Percentiles rank a stretch among this genome's conserved stretches.
These are phyloP conservation scores for Stegophylla sp. DNA, from an alignment of 2,888 invertebrate species.

Conservation along the genomic window DNA sequence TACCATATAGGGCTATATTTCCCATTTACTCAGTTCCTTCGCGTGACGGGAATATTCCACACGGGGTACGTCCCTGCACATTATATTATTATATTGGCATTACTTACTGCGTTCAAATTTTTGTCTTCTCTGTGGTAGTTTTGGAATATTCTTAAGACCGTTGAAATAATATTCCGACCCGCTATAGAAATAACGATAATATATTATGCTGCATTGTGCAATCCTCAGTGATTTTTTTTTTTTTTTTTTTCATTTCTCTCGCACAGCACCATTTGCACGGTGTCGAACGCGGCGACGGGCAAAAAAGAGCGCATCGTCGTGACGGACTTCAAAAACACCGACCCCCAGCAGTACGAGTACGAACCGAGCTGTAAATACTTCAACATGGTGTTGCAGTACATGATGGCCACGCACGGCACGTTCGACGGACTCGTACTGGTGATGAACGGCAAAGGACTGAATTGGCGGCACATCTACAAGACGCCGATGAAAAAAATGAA, in stretches of 20 bases:
- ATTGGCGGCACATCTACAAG: constrained; percentile 41
- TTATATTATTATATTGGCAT: too few relatives aligned
- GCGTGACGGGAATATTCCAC: too few relatives aligned
- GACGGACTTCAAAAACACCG: constrained; percentile 34
- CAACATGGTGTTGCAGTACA: constrained; percentile 30
- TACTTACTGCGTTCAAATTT: too few relatives aligned
- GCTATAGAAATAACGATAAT: neutral
- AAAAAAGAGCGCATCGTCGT: constrained; percentile 8
- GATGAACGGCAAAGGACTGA: constrained; percentile 20
- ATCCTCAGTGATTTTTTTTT: neutral
- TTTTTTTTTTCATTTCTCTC: neutral
- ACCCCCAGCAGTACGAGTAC: constrained; percentile 10
- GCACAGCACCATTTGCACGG: neutral
- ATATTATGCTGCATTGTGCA: too few relatives aligned
- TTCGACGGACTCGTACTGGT: constrained; percentile 27
- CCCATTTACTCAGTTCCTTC: too few relatives aligned
- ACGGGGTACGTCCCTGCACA: too few relatives aligned
- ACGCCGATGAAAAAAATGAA: constrained; percentile 25
- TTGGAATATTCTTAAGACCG: too few relatives aligned
- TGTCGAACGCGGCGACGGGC: neutral
- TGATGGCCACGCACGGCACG: constrained; percentile 19
- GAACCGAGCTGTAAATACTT: neutral
- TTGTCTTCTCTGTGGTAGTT: too few relatives aligned
- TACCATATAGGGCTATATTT: too few relatives aligned
- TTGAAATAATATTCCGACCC: too few relatives aligned